Evolutionary conservation across 2,888 invertebrate genomes (phyloP), one percentile per base, ranked within the genome.

Genomic region (Temnothorax rugatulus): DNA sequence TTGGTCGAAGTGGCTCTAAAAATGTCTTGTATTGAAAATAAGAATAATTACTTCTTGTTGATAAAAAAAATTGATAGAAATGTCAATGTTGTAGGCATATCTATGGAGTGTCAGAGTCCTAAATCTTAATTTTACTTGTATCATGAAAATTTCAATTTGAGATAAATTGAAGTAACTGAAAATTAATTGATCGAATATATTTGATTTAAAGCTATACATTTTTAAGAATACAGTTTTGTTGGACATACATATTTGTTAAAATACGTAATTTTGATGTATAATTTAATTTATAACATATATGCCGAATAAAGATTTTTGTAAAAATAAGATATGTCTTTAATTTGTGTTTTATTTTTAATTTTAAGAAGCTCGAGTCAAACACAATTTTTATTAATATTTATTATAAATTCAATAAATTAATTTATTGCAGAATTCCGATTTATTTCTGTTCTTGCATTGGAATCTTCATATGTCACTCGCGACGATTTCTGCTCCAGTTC

Each of bases 1-100:
- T 29, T 29, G 29, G 29, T 29, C 29, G 29, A 29, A 29, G 29
- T 29, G 29, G 29, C 2, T 29, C 44, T 34, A 74, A n/a, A 54
- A 29, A 9, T 25, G 44, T 15, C 5, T 59, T 41, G 13, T 25
- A 18, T 47, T 8, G 13, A 74, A 47, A 11, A n/a, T 18, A 59
- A 38, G 11, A 59, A 18, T 57, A 57, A 71, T 52, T 34, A 13
- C 8, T 34, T 50, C 9, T 34, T 52, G 21, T 3, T 38, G 8
- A n/a, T 13, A n/a, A 44, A 54, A 52, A 69, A 69, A 29, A 11
- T 41, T 59, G 41, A 73, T 25, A 69, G 13, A 47, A 47, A 29
- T 9, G 4, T 7, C 2, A 50, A 50, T 50, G 18, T 18, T 50
- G n/a, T 34, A 54, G 4, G n/a, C 1, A 34, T 52, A 38, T 34